Percentiles rank a stretch among this genome's conserved stretches.
Evolutionary conservation across 2,113 vertebrate genomes (phyloP).

Genomic region (Nannospalax galili): DNA sequence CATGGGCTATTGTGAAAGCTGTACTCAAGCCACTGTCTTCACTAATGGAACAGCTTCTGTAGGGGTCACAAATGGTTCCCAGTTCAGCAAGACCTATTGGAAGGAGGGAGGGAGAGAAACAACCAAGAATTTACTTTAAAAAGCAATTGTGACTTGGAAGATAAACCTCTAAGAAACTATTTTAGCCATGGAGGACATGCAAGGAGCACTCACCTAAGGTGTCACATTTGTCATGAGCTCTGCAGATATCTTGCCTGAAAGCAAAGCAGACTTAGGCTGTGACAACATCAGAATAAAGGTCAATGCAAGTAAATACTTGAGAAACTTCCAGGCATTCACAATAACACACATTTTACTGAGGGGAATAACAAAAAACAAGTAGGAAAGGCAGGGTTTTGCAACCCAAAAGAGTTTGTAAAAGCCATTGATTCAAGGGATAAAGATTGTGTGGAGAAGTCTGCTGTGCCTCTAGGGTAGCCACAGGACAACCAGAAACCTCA

Average conservation of each 20-base stretch:
- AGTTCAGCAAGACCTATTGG: conserved; percentile 95
- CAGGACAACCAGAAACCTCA: not conserved
- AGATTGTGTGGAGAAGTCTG: not conserved
- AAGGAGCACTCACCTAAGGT: conserved; percentile 92
- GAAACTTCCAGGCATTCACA: not conserved
- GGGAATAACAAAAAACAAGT: not conserved
- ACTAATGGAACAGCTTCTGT: conserved; percentile 98
- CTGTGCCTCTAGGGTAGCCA: not conserved
- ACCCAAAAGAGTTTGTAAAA: not conserved
- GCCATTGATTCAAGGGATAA: not conserved
- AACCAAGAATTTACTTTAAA: conserved; percentile 65
- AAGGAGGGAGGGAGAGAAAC: conserved; percentile 2
- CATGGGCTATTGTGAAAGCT: conserved; percentile 98
- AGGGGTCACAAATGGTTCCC: conserved; percentile 97
- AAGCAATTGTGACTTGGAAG: conserved; percentile 7
- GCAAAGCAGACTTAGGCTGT: conserved; percentile 83
- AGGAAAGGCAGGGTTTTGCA: not conserved
- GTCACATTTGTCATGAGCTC: conserved; percentile 98
- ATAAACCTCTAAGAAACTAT: conserved; percentile 54
- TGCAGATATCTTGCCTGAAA: conserved; percentile 98
- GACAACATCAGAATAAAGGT: conserved; percentile 62
- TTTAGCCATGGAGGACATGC: conserved; percentile 10
- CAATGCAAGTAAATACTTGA: conserved; percentile 57
- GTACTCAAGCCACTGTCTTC: conserved; percentile 98
- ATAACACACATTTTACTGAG: rapidly evolving